Base-by-base conservation (phyloP, 2,888 invertebrate genomes). In the Ectemnius continuus region DNA sequence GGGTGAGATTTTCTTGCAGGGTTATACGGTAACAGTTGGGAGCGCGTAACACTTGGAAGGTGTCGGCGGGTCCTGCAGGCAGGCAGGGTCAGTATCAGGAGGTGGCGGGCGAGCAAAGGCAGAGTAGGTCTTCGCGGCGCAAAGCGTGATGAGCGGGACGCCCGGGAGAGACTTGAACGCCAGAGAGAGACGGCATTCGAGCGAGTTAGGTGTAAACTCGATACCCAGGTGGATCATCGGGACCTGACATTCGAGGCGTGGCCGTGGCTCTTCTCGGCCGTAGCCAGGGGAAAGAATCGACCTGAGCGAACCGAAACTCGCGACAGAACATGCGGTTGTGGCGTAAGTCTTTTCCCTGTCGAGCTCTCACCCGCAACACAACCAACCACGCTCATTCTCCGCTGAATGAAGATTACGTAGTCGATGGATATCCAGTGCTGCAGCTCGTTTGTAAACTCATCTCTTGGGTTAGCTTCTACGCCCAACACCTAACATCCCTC, bases 21-120 rank as follows among this genome's bases (percentile, higher is more conserved):
- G 79, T 80, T 79, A 82, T 82, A 78, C 67, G 79, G 81, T 81
- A 76, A 83, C 83, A 72, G 77, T 80, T 79, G 36, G 81, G 72
- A 82, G 80, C 79, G 78, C 79, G 83, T 85, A 84, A 89, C 88
- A 88, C 89, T 89, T 88, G 85, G 84, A 88, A 88, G 88, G 88
- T 88, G 88, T 88, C 88, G 84, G 83, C 79, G 64, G 75, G 70
- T 78, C 73, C 76, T 80, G 48, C 80, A 71, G 36, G 36, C 8
- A 11, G 79, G 66, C 74, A 78, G 80, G 80, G 69, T 83, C 82
- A 72, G 70, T 83, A 78, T 76, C 83, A 72, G 71, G 68, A 81
- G 69, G 73, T 68, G 67, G 75, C 70, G 66, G 70, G 70, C 70
- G 78, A 36, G 58, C 73, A 67, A 74, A 68, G 75, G 75, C 72